Conservation (phyloP, 1,140 invertebrate species). For the Drosophila elegans region DNA sequence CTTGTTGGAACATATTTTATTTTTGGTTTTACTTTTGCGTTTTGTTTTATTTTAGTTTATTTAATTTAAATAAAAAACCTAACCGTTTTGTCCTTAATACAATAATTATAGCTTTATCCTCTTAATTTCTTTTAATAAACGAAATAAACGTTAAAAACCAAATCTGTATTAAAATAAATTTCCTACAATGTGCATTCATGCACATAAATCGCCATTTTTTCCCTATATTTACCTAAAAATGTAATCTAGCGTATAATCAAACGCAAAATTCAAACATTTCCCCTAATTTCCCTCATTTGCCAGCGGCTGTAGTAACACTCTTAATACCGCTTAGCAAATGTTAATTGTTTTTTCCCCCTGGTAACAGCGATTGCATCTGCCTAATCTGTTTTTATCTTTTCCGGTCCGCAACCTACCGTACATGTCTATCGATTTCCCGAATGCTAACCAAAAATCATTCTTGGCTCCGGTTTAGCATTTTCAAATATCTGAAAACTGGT, state of each 20-base stretch:
- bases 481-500: conserved; percentile 46
- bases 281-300: conserved; percentile 9
- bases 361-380: conserved; percentile 12
- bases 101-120: no score
- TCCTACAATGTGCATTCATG: no score
- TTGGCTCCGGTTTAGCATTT: conserved; percentile 25
- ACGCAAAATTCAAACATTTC: background rate
- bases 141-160: no score
- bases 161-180: no score
- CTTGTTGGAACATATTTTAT: no score
- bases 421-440: conserved; percentile 34
- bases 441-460: conserved; percentile 39
- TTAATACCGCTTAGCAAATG: conserved; percentile 12
- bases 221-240: background rate
- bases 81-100: no score
- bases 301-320: background rate
- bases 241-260: background rate
- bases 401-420: background rate
- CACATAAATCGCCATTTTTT: background rate
- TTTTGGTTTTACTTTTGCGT: no score
- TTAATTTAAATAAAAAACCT: no score
- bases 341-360: conserved; percentile 25
- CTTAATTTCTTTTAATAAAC: no score
- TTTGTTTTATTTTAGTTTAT: no score
- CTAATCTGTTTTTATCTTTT: conserved; percentile 11